Evolutionary conservation across 2,888 invertebrate genomes (phyloP), one percentile per base, ranked within the genome.

Genomic region (Drosophila koepferae): DNA sequence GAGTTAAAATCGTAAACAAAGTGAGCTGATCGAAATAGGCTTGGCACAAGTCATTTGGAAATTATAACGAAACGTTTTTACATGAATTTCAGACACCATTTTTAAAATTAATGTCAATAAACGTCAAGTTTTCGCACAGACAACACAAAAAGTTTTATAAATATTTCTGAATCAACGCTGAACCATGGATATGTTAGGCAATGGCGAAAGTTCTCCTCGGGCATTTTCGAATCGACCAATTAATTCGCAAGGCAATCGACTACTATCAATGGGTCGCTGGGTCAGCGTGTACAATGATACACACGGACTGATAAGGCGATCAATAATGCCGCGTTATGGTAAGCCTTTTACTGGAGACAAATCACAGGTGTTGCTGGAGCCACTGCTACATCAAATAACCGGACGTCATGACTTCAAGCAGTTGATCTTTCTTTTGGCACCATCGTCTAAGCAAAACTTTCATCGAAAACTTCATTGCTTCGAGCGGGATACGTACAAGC

Each of bases 381-480:
- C 44, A 0, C 10, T 80, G 18, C 51, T 80, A 3, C 34, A 20
- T 0, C 65, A 74, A 6, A 54, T 74, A n/a, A 71, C 58, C 31
- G 54, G 63, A 2, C 20, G 12, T 8, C 16, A 18, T 5, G 38
- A 63, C 0, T 48, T 71, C 0, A 18, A 31, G 0, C 23, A 56
- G 0, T 10, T 79, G 2, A 38, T 77, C 1, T 20, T 77, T 5
- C 31, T 80, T 1, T 43, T 81, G 18, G 48, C 59, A 1, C 59
- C 78, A 0, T 20, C 66, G 1, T 49, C 56, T 1, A 62, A 46
- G 7, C 31, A 36, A 0, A 9, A 9, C 2, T 20, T 28, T 12
- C 16, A 62, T 2, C 48, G 44, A 5, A 81, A 72, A 9, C 16
- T 81, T 4, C 80, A 80, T n/a, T 80, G 81, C 40, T 81, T 71